These are phyloP conservation scores for Cyprinella venusta DNA, from an alignment of 2,797 vertebrate genomes.

Conservation along the genomic window DNA sequence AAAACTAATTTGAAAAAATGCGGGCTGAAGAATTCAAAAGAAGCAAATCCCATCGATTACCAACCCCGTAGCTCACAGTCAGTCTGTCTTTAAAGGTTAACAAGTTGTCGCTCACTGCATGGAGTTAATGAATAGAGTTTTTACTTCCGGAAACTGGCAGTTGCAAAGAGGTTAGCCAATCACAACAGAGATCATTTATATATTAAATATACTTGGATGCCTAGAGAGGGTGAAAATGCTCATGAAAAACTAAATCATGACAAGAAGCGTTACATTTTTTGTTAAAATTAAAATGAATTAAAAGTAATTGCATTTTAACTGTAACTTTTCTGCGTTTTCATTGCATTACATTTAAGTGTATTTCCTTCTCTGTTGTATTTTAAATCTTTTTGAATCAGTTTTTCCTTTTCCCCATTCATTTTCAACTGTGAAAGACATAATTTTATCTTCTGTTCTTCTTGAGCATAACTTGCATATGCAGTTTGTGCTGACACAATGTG, in stretches of 20 bases:
- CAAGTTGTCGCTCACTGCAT: neutral
- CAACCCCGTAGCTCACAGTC: too few relatives aligned
- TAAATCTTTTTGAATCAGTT: neutral
- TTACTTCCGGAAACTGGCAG: neutral
- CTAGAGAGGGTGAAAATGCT: conserved; percentile 5
- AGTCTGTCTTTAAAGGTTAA: too few relatives aligned
- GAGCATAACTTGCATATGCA: neutral
- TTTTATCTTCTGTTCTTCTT: neutral
- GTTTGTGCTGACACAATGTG: neutral
- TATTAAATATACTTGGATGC: neutral
- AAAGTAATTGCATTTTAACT: neutral
- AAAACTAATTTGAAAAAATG: too few relatives aligned
- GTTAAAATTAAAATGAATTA: too few relatives aligned
- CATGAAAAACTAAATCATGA: neutral
- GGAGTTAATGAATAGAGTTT: neutral
- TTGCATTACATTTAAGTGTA: neutral
- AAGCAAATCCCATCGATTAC: too few relatives aligned
- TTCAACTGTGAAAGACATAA: neutral
- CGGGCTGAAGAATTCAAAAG: too few relatives aligned
- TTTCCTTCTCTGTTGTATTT: neutral
- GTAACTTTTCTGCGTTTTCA: neutral
- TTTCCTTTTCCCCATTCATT: neutral
- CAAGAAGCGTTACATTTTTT: neutral
- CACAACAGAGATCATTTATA: neutral
- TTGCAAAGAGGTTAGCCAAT: neutral